Evolutionary conservation across 2,113 vertebrate species (phyloP).

Genomic region (Trinectes maculatus): DNA sequence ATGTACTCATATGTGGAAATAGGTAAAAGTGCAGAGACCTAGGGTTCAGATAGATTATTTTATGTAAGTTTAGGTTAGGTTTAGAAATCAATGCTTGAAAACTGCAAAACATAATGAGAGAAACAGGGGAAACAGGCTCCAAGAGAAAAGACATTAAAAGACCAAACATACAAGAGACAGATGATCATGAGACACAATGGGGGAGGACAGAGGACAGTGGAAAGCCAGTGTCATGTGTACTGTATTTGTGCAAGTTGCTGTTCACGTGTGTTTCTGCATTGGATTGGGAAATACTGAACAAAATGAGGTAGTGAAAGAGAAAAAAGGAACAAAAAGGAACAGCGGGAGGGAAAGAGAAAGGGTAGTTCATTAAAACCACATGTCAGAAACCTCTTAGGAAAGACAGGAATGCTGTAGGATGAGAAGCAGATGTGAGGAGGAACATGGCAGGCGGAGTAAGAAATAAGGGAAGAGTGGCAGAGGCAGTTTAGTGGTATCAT

Average conservation of each 20-base stretch:
- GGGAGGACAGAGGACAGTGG: conserved; percentile 1
- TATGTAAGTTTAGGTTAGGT: no score
- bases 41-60: no score
- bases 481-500: not conserved
- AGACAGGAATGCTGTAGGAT: conserved; percentile 53
- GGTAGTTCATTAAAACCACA: conserved; percentile 63
- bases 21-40: no score
- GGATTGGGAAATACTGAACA: conserved; percentile 11
- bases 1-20: no score
- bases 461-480: not conserved
- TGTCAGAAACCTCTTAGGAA: conserved; percentile 56
- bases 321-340: conserved; percentile 20
- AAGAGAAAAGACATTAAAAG: not conserved
- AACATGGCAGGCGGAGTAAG: not conserved
- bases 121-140: not conserved
- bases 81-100: no score
- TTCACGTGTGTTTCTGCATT: not conserved
- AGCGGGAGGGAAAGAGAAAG: conserved; percentile 13
- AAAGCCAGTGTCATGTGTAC: not conserved
- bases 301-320: conserved; percentile 46
- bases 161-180: conserved; percentile 20
- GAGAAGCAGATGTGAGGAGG: conserved; percentile 61
- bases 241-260: not conserved
- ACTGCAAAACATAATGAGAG: not conserved
- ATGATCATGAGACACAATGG: not conserved